Evolutionary conservation across 2,888 invertebrate genomes (phyloP), one percentile per base, ranked within the genome.

Genomic region (Apotomis betuletana): DNA sequence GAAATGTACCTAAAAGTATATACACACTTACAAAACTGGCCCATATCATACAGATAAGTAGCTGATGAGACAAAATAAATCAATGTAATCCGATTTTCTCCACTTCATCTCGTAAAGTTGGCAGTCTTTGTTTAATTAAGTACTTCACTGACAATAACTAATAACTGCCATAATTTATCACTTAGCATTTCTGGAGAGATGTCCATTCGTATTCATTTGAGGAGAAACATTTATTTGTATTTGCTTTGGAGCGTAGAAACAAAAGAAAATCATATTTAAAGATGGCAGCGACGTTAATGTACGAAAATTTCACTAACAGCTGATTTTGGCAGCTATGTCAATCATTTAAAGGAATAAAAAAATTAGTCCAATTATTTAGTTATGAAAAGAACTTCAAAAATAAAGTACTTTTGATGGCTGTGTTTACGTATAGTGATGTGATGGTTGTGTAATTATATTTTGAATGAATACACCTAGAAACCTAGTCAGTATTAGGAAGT

Each of bases 221-320:
- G 77, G 71, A 68, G 79, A 81, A 78, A 80, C 79, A 82, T 83
- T 83, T 81, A 77, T 84, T 82, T 81, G 78, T 78, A 74, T 82
- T 81, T 77, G 76, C 75, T 75, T 70, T 54, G 12, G 74, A 67
- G 69, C 71, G 75, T 69, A 74, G 75, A 76, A 79, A 79, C 78
- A 81, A 80, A 79, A 76, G 78, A 69, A 74, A 77, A 77, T 76
- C 71, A 55, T 69, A 70, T 74, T 74, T 73, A 76, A 74, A 74
- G 70, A 74, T 67, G 55, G 59, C 61, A 49, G 70, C 61, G 41
- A 55, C 73, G 63, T 64, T 62, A 69, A 59, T 46, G 51, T 12
- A 62, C 55, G 62, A 70, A 75, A 55, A 52, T 27, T 41, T 41
- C 41, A 6, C 6, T 41, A 6, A 41, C 41, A 41, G 41, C 41